Conservation (phyloP, 2,888 invertebrate species). For the Xestia sexstrigata region DNA sequence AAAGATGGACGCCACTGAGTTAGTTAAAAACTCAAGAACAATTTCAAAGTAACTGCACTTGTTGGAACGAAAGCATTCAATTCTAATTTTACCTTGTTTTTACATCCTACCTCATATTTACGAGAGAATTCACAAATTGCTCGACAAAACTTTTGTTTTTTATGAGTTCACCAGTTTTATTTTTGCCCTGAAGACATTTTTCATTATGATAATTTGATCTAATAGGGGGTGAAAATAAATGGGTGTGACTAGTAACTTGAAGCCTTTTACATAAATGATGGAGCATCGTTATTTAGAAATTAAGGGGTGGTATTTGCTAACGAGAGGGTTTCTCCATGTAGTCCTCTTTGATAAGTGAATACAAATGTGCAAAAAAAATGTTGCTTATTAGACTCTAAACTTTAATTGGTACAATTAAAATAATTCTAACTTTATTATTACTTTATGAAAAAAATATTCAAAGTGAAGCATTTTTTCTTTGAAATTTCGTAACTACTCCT, state of each 20-base stretch:
- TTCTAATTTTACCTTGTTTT: constrained; percentile 70
- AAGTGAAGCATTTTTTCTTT: too few species aligned
- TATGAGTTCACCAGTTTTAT: constrained; percentile 56
- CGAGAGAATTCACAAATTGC: constrained; percentile 63
- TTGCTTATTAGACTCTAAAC: too few species aligned
- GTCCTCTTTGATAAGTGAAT: too few species aligned
- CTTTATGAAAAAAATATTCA: too few species aligned
- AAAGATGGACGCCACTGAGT: constrained; percentile 47
- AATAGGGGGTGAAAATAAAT: constrained; percentile 33
- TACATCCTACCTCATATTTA: constrained; percentile 65
- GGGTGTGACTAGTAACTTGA: constrained; percentile 12
- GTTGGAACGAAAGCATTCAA: constrained; percentile 63
- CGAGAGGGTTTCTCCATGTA: too few species aligned
- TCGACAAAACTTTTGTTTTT: constrained; percentile 63
- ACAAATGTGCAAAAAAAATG: too few species aligned
- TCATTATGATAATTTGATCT: constrained; percentile 60
- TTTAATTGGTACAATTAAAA: too few species aligned
- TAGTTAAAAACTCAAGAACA: constrained; percentile 58
- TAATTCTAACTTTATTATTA: too few species aligned
- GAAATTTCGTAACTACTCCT: too few species aligned
- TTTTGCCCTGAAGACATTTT: constrained; percentile 56
- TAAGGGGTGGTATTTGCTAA: too few species aligned
- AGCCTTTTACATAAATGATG: background rate
- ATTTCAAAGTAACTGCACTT: constrained; percentile 62
- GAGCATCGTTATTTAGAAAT: constrained; percentile 6